Evolutionary conservation across 2,888 invertebrate species (phyloP).

Genomic region (Heliothis peltigera): DNA sequence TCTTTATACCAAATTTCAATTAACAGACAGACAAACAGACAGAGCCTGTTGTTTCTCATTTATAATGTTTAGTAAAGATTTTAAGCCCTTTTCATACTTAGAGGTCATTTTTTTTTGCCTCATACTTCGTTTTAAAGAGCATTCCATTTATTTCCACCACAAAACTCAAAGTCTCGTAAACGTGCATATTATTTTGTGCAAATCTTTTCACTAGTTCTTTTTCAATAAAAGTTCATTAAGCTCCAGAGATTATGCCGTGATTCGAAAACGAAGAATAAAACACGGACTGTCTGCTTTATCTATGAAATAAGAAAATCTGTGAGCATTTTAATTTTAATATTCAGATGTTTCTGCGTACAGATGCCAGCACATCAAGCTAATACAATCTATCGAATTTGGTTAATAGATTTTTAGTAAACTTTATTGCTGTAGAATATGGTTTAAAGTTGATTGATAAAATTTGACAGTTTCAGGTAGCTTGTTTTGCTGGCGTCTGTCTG

Average conservation of each 20-base stretch:
- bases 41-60: no score
- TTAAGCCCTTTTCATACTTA: not conserved
- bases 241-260: constrained; percentile 33
- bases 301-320: not conserved
- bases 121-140: constrained; percentile 3
- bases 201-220: constrained; percentile 42
- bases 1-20: no score
- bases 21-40: no score
- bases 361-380: no score
- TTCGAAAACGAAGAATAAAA: constrained; percentile 20
- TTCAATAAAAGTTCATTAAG: constrained; percentile 19
- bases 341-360: no score
- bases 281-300: constrained; percentile 8
- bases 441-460: no score
- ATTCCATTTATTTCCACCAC: constrained; percentile 23
- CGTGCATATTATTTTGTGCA: constrained; percentile 42
- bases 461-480: no score
- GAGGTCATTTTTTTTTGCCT: not conserved
- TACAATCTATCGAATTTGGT: no score
- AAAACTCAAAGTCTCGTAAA: constrained; percentile 12
- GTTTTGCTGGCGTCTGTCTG: no score
- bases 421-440: no score
- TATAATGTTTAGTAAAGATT: not conserved
- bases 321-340: not conserved
- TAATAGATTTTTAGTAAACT: no score